Conservation (phyloP, 2,113 vertebrate genomes). For the Perca fluviatilis region DNA sequence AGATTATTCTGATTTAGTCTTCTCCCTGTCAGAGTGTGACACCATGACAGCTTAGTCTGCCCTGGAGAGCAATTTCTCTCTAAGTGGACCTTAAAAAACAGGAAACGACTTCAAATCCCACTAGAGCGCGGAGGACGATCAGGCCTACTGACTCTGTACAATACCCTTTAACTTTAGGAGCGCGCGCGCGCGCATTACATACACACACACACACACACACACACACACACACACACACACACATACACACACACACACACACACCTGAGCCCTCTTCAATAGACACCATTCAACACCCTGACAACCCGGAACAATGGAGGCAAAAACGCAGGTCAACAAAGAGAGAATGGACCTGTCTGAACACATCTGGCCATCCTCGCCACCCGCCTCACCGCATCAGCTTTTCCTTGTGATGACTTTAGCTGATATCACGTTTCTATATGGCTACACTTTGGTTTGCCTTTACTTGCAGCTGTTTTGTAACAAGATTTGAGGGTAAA, state of each 20-base stretch:
- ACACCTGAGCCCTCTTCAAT: slow-evolving; percentile 79
- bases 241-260: slow-evolving; percentile 67
- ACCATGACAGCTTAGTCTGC: slow-evolving; percentile 73
- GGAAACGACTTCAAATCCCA: slow-evolving; percentile 80
- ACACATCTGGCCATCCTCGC: slow-evolving; percentile 68
- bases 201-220: slow-evolving; percentile 45
- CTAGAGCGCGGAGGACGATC: slow-evolving; percentile 71
- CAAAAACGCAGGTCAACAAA: slow-evolving; percentile 56
- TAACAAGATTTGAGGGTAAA: slow-evolving; percentile 57
- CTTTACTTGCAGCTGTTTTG: slow-evolving; percentile 69
- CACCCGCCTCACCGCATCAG: slow-evolving; percentile 52
- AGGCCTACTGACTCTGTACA: slow-evolving; percentile 77
- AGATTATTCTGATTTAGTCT: slow-evolving; percentile 72
- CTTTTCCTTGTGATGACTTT: slow-evolving; percentile 62
- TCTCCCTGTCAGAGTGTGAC: slow-evolving; percentile 66
- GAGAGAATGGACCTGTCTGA: slow-evolving; percentile 70
- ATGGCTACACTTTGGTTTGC: slow-evolving; percentile 58
- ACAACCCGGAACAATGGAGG: slow-evolving; percentile 77
- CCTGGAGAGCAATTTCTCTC: slow-evolving; percentile 73
- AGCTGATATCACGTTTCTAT: slow-evolving; percentile 71
- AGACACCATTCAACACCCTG: slow-evolving; percentile 74
- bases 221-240: slow-evolving; percentile 52
- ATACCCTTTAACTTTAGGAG: slow-evolving; percentile 68
- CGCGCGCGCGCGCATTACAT: no score
- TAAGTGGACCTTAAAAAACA: slow-evolving; percentile 79